These are phyloP conservation scores for Cromileptes altivelis DNA, from an alignment of 2,113 vertebrate genomes.

Conservation along the genomic window DNA sequence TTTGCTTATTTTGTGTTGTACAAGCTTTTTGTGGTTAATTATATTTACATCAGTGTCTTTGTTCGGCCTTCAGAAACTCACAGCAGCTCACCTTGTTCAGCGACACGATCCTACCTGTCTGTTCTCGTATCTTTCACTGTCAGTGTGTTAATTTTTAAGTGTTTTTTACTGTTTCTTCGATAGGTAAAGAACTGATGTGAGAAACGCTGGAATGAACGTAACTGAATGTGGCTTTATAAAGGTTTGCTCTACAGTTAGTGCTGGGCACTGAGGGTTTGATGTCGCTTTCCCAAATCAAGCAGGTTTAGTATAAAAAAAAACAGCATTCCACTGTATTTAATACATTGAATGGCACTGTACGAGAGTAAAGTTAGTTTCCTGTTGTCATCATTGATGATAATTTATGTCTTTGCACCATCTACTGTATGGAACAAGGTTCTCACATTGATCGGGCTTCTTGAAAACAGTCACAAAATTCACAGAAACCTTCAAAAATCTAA, in stretches of 20 bases:
- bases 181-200: background rate
- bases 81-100: conserved; percentile 6
- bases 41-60: conserved; percentile 16
- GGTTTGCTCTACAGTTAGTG: background rate
- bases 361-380: background rate
- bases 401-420: background rate
- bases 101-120: conserved; percentile 9
- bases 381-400: background rate
- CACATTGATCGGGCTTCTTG: background rate
- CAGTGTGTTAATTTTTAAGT: conserved; percentile 2
- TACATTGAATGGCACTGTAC: background rate
- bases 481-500: background rate
- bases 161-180: conserved; percentile 16
- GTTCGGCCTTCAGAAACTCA: conserved; percentile 2
- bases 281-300: background rate
- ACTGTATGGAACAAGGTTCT: background rate
- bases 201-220: conserved; percentile 20
- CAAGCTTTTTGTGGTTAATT: conserved; percentile 29
- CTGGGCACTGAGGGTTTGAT: background rate
- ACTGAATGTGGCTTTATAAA: conserved; percentile 19
- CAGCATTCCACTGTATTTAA: background rate
- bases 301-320: background rate
- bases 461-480: background rate
- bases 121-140: background rate
- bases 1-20: conserved; percentile 28